Evolutionary conservation across 2,113 vertebrate genomes (phyloP).

Genomic region (Phalacrocorax aristotelis): DNA sequence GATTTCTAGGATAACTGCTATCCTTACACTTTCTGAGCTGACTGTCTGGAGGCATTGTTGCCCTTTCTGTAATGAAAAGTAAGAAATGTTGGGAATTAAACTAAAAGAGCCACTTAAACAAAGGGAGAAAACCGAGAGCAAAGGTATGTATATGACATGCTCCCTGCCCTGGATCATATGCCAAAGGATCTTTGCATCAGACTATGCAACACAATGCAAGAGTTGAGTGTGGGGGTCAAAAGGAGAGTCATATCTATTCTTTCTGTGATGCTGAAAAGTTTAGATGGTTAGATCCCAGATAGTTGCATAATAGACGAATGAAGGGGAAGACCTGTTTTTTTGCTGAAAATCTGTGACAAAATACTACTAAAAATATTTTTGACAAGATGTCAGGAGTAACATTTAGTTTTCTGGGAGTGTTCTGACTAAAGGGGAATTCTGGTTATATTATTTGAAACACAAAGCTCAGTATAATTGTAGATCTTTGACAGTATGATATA

Average conservation of each 20-base stretch:
- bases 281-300: neutral
- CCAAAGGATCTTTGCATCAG: neutral
- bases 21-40: neutral
- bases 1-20: neutral
- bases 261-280: neutral
- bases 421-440: neutral
- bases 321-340: neutral
- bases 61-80: neutral
- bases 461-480: neutral
- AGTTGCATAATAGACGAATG: neutral
- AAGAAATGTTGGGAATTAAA: neutral
- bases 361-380: neutral
- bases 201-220: neutral
- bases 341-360: neutral
- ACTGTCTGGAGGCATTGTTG: neutral
- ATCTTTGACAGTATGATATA: neutral
- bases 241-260: neutral
- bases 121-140: neutral
- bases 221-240: neutral
- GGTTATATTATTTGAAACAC: neutral
- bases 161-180: neutral
- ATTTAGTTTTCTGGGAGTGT: neutral
- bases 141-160: neutral
- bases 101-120: neutral
- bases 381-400: neutral